Conservation (phyloP, 2,113 vertebrate species). For the Manacus vitellinus region DNA sequence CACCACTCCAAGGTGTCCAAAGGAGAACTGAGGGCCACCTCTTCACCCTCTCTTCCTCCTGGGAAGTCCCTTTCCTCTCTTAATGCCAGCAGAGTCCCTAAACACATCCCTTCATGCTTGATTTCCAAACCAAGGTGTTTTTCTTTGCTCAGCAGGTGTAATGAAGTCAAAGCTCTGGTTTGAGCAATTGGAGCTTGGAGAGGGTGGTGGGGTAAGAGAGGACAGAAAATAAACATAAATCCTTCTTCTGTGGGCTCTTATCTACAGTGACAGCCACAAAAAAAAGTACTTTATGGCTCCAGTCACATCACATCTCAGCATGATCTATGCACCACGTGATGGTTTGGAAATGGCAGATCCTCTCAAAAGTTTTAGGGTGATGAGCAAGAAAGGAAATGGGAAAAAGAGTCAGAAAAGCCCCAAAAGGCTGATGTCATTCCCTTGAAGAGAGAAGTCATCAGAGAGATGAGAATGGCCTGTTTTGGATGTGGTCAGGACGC, state of each 20-base stretch:
- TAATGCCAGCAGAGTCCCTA: background rate
- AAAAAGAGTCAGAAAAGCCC: background rate
- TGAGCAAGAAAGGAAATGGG: background rate
- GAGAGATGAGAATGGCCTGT: background rate
- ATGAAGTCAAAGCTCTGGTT: background rate
- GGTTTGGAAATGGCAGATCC: background rate
- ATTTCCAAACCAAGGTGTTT: background rate
- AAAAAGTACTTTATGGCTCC: conserved; percentile 1
- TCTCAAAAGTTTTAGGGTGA: background rate
- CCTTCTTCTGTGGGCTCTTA: background rate
- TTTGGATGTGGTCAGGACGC: background rate
- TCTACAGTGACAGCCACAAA: background rate
- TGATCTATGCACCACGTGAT: rapidly evolving
- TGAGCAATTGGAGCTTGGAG: background rate
- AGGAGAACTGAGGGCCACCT: background rate
- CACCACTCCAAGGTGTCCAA: background rate
- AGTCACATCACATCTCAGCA: background rate
- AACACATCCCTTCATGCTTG: background rate
- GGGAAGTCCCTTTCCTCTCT: background rate
- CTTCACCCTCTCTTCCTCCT: background rate
- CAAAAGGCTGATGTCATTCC: background rate
- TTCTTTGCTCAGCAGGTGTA: background rate
- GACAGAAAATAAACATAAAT: background rate
- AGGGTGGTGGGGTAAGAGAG: background rate
- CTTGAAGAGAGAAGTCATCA: background rate